Evolutionary conservation across 1,140 invertebrate species (phyloP).

Genomic region (Aradophagus sp.): DNA sequence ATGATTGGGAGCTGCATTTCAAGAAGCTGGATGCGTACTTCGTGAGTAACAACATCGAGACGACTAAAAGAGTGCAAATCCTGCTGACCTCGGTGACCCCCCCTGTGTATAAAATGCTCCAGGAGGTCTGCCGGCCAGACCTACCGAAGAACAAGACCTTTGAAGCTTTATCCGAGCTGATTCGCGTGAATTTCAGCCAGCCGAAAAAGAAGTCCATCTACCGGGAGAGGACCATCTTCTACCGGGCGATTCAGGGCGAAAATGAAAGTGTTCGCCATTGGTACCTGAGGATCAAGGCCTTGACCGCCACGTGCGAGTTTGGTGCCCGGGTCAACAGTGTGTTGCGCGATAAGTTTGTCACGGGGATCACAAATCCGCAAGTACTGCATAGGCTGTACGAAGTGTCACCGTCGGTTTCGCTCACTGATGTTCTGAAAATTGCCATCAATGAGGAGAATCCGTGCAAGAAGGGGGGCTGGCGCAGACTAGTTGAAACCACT

Average conservation of each 20-base stretch:
- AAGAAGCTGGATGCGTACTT: conserved; percentile 44
- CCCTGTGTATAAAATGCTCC: conserved; percentile 33
- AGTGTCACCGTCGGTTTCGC: conserved; percentile 35
- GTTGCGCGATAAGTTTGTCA: conserved; percentile 41
- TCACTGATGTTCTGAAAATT: conserved; percentile 42
- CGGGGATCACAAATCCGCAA: conserved; percentile 31
- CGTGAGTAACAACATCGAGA: conserved; percentile 37
- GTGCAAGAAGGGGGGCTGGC: conserved; percentile 9
- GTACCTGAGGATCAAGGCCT: conserved; percentile 25
- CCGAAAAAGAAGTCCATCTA: conserved; percentile 33
- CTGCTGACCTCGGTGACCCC: conserved; percentile 40
- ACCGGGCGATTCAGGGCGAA: conserved; percentile 20
- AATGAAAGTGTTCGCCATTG: conserved; percentile 19
- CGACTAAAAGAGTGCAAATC: conserved; percentile 38
- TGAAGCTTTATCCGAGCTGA: conserved; percentile 16
- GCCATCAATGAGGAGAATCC: conserved; percentile 41
- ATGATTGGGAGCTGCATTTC: conserved; percentile 45
- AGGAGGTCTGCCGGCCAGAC: conserved; percentile 25
- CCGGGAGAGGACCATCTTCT: conserved; percentile 35
- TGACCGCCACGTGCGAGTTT: conserved; percentile 35
- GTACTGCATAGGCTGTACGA: conserved; percentile 30
- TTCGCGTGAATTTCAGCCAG: conserved; percentile 24
- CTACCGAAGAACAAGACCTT: conserved; percentile 42
- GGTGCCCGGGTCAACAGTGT: conserved; percentile 39
- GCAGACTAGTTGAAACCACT: conserved; percentile 8